Evolutionary conservation across 2,797 vertebrate genomes (phyloP).

Genomic region (Gallinago nigripennis): DNA sequence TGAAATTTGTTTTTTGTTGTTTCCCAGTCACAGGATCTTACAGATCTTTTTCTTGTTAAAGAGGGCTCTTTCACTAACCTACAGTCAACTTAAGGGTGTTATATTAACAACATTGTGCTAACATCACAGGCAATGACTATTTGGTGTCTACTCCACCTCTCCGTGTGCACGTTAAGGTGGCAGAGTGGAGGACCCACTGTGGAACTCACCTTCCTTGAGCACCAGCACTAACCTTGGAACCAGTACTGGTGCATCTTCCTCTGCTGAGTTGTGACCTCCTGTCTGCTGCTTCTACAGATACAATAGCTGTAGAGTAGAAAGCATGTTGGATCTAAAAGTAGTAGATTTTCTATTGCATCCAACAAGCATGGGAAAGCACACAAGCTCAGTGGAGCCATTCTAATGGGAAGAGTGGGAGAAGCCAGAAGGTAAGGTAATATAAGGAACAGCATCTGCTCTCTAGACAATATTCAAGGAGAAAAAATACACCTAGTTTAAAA

Average conservation of each 20-base stretch:
- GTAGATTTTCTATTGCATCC: neutral
- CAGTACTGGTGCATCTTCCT: neutral
- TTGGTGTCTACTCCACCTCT: neutral
- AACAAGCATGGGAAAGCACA: neutral
- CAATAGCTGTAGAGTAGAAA: neutral
- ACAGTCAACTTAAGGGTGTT: neutral
- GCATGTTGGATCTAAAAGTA: neutral
- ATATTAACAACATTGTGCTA: neutral
- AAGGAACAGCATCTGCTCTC: neutral
- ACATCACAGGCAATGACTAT: neutral
- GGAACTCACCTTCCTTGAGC: neutral
- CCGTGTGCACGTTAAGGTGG: no score
- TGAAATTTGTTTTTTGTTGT: neutral
- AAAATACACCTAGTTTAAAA: neutral
- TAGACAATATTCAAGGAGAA: neutral
- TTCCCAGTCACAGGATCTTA: neutral
- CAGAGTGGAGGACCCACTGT: neutral
- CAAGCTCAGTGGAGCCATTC: neutral
- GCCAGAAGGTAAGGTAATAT: neutral
- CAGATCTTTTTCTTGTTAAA: neutral
- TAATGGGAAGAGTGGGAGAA: neutral
- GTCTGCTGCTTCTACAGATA: neutral
- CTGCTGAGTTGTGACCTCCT: neutral
- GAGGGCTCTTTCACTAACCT: neutral
- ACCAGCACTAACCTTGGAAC: neutral